Evolutionary conservation across 2,888 invertebrate species (phyloP).

Genomic region (Micropterix aruncella): DNA sequence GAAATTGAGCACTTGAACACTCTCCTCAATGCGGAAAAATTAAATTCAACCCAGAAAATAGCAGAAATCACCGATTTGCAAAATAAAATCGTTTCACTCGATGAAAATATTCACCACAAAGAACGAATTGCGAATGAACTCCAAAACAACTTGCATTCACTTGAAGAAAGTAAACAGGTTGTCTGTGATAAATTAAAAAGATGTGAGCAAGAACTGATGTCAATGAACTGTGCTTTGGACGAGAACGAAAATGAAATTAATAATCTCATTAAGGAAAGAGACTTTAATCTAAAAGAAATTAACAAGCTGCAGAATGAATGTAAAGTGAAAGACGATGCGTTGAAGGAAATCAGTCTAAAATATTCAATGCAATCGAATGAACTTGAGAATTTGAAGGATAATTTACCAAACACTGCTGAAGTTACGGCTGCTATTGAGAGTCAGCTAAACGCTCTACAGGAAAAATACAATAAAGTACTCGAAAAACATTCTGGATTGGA

Average conservation of each 20-base stretch:
- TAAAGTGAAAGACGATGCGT: constrained; percentile 40
- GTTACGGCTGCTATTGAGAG: constrained; percentile 22
- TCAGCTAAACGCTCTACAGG: constrained; percentile 24
- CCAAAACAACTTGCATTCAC: neutral
- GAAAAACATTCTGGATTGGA: constrained; percentile 30
- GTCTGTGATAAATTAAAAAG: neutral
- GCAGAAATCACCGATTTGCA: neutral
- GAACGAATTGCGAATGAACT: neutral
- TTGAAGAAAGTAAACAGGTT: neutral
- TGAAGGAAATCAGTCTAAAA: constrained; percentile 35
- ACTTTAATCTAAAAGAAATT: constrained; percentile 33
- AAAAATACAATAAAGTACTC: constrained; percentile 22
- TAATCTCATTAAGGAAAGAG: constrained; percentile 30
- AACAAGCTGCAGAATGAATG: constrained; percentile 29
- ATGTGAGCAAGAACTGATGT: neutral
- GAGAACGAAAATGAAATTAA: constrained; percentile 32
- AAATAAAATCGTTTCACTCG: neutral
- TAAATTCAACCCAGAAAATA: neutral
- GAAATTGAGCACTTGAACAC: constrained; percentile 7
- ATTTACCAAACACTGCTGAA: constrained; percentile 28
- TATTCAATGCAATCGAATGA: constrained; percentile 18
- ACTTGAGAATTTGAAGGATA: constrained; percentile 48
- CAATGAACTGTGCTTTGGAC: constrained; percentile 26
- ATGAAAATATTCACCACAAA: neutral
- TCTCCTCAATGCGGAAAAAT: constrained; percentile 2